These are phyloP conservation scores for Kryptolebias marmoratus DNA, from an alignment of 2,113 vertebrate genomes.

Conservation along the genomic window DNA sequence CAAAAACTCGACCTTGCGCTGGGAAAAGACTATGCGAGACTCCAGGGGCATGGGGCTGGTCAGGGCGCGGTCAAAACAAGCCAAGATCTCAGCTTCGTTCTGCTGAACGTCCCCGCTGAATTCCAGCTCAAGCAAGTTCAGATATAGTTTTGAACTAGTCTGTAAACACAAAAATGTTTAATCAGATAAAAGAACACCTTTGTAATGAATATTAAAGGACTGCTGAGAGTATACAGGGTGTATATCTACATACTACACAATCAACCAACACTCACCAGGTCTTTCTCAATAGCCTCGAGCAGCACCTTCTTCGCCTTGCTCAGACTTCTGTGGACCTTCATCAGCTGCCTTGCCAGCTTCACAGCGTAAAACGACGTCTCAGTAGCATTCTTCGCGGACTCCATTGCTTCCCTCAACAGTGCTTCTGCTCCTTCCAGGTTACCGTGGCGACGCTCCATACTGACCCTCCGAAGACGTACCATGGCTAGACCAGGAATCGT, in stretches of 20 bases:
- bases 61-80: conserved; percentile 92
- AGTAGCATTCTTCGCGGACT: conserved; percentile 82
- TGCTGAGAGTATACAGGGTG: neutral
- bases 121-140: conserved; percentile 96
- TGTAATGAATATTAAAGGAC: neutral
- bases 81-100: conserved; percentile 91
- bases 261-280: conserved; percentile 83
- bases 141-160: conserved; percentile 92
- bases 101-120: conserved; percentile 91
- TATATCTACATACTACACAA: neutral
- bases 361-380: conserved; percentile 94
- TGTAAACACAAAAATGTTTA: conserved; percentile 50
- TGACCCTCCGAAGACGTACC: conserved; percentile 94
- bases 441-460: conserved; percentile 93
- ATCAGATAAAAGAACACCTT: neutral
- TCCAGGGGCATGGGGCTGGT: conserved; percentile 87
- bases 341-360: conserved; percentile 90
- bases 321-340: conserved; percentile 92
- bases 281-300: conserved; percentile 92
- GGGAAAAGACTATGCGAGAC: conserved; percentile 91
- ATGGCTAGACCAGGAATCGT: conserved; percentile 89
- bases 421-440: conserved; percentile 92
- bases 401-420: conserved; percentile 90
- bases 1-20: conserved; percentile 97
- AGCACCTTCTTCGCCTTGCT: conserved; percentile 93